phyloP scores from a whole-genome alignment of 1,140 invertebrate genomes.

The Cydia amplana region DNA sequence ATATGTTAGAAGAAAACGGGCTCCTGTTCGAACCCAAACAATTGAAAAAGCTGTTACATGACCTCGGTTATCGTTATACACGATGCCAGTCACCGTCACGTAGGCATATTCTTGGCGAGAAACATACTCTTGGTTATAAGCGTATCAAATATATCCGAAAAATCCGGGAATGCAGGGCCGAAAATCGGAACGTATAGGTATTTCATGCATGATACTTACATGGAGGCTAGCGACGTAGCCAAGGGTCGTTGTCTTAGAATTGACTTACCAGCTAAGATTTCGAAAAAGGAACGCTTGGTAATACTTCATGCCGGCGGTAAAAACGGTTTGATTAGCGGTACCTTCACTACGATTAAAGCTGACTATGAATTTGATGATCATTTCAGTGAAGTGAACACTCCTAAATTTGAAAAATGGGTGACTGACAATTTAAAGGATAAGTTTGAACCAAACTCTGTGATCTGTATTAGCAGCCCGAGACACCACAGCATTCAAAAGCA shows the following conservation, averaged over 20 bases:
- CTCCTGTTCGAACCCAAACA: neutral
- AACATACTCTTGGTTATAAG: neutral
- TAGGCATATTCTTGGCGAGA: neutral
- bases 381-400: neutral
- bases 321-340: neutral
- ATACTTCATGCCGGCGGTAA: neutral
- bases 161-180: neutral
- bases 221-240: neutral
- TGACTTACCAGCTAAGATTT: neutral
- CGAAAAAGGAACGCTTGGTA: neutral
- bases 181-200: neutral
- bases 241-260: neutral
- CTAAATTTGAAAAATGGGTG: constrained; percentile 13
- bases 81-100: neutral
- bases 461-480: neutral
- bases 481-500: neutral
- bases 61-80: neutral
- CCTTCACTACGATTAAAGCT: neutral
- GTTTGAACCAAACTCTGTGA: neutral
- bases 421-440: neutral
- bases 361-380: neutral
- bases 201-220: constrained; percentile 5
- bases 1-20: neutral
- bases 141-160: neutral
- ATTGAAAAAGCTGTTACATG: neutral